A percentile compares a stretch with the other conserved stretches of the same genome.
Conservation (phyloP, 64 coral and sea anemone species). For the Porites australiensis region DNA sequence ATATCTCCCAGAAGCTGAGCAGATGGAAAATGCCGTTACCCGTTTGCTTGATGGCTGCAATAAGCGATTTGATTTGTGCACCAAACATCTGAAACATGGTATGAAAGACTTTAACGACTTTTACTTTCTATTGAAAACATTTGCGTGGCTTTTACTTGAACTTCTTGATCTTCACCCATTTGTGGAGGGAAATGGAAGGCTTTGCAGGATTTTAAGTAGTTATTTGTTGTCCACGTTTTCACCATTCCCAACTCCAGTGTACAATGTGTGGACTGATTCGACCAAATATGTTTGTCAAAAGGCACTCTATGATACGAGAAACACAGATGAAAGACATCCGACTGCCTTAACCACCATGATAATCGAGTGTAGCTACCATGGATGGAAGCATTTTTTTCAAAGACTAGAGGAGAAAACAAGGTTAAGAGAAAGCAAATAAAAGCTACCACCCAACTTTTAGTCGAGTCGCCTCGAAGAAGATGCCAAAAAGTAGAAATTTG, state of each 20-base stretch:
- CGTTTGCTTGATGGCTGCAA: too few relatives aligned
- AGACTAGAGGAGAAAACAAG: neutral
- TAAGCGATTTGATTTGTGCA: too few relatives aligned
- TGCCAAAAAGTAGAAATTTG: too few relatives aligned
- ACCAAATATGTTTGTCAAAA: slow-evolving; percentile 62
- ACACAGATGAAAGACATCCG: slow-evolving; percentile 12
- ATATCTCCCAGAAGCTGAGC: too few relatives aligned
- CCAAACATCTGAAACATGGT: slow-evolving; percentile 11
- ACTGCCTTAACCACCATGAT: slow-evolving; percentile 80
- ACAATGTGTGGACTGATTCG: slow-evolving; percentile 83
- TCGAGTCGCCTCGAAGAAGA: too few relatives aligned
- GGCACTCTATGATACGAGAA: slow-evolving; percentile 66
- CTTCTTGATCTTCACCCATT: slow-evolving; percentile 93
- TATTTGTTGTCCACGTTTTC: slow-evolving; percentile 61
- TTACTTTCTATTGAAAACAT: slow-evolving; percentile 68
- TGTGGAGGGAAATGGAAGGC: slow-evolving; percentile 88
- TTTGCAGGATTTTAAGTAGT: slow-evolving; percentile 76
- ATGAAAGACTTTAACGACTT: slow-evolving; percentile 23
- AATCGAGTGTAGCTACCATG: slow-evolving; percentile 79
- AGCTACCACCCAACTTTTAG: too few relatives aligned
- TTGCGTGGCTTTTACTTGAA: slow-evolving; percentile 72
- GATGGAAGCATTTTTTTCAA: slow-evolving; percentile 61
- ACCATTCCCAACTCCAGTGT: slow-evolving; percentile 80
- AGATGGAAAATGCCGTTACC: slow-evolving; percentile 55
- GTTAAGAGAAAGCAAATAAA: neutral